phyloP scores from a whole-genome alignment of 2,888 invertebrate species.

The Melitaea athalia region DNA sequence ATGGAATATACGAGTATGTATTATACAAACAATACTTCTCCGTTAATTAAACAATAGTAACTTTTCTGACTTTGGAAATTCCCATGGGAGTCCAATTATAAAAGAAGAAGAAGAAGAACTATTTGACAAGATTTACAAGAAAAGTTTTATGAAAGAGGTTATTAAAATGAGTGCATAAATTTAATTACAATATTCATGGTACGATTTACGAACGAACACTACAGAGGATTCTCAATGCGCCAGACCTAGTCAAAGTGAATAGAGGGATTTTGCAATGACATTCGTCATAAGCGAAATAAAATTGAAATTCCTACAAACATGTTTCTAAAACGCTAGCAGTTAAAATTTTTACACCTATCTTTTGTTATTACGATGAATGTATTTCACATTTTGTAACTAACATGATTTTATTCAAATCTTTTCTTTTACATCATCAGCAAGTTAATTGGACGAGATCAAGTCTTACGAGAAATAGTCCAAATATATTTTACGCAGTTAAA shows the following conservation, averaged over 20 bases:
- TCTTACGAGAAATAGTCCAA: too few species aligned
- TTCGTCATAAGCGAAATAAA: slow-evolving; percentile 17
- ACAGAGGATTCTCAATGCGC: slow-evolving; percentile 7
- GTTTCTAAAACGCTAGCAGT: slow-evolving; percentile 20
- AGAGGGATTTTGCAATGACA: slow-evolving; percentile 9
- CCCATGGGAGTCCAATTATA: too few species aligned
- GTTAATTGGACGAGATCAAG: too few species aligned
- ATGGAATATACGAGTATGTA: too few species aligned
- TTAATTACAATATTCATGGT: neutral
- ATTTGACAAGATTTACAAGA: neutral
- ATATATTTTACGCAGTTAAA: too few species aligned
- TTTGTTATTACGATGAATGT: too few species aligned
- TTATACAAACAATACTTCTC: neutral
- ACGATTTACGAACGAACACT: neutral
- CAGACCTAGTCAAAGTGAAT: slow-evolving; percentile 22
- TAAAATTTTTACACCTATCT: slow-evolving; percentile 10
- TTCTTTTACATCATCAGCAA: too few species aligned
- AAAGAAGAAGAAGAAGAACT: too few species aligned
- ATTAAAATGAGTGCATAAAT: neutral
- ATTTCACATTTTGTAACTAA: too few species aligned
- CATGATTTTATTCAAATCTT: too few species aligned
- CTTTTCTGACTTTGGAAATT: too few species aligned
- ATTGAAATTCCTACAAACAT: slow-evolving; percentile 16
- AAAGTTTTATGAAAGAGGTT: neutral
- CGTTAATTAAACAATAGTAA: neutral